A percentile compares a stretch with the other conserved stretches of the same genome.
phyloP scores from a whole-genome alignment of 2,113 vertebrate species.

The Pimephales promelas region DNA sequence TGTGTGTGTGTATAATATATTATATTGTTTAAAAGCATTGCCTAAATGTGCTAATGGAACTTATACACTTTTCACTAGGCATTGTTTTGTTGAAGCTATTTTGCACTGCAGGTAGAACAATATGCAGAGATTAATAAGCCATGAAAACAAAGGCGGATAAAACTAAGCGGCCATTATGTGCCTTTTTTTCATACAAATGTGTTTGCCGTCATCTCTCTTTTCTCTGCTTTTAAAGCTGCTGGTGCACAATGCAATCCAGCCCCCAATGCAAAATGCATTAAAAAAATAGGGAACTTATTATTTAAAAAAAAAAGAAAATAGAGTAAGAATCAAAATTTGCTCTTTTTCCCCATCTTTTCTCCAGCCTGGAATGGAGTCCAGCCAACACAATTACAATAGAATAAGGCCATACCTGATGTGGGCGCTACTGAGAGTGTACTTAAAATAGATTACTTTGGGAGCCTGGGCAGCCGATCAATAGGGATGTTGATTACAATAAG shows the following conservation, averaged over 20 bases:
- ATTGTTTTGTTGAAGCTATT: neutral
- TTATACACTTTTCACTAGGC: neutral
- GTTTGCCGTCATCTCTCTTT: neutral
- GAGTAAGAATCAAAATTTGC: neutral
- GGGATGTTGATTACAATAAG: conserved; percentile 48
- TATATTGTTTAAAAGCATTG: no score
- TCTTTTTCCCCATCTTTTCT: neutral
- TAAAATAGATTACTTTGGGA: conserved; percentile 47
- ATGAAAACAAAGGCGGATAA: neutral
- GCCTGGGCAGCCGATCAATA: conserved; percentile 45
- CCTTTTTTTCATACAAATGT: neutral
- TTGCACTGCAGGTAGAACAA: neutral
- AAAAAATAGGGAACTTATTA: neutral
- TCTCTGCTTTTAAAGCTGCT: conserved; percentile 6
- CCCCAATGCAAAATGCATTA: neutral
- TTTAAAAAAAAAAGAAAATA: neutral
- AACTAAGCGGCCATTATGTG: neutral
- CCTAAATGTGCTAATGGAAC: no score
- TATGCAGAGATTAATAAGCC: neutral
- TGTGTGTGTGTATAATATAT: no score
- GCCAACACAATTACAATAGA: conserved; percentile 44
- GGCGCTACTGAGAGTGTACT: conserved; percentile 45
- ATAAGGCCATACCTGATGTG: neutral
- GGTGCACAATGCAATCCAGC: neutral
- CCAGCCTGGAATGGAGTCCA: conserved; percentile 4